Conservation (phyloP, 1,140 invertebrate genomes). For the Agraylea sexmaculata region DNA sequence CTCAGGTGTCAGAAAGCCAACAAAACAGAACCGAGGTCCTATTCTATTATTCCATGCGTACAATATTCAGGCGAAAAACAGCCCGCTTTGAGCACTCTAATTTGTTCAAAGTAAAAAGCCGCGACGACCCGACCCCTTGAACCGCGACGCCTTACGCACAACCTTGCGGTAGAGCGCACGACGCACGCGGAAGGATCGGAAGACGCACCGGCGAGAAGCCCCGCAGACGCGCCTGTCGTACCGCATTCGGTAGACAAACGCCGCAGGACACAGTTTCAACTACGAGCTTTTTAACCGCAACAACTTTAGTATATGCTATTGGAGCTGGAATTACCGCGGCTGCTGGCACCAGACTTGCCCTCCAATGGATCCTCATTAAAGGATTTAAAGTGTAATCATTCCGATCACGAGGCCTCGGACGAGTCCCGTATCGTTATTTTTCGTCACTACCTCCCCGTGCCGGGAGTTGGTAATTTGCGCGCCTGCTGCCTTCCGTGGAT, state of each 20-base stretch:
- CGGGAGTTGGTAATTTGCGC: slow-evolving; percentile 79
- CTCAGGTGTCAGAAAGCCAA: slow-evolving; percentile 56
- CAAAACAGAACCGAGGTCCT: slow-evolving; percentile 70
- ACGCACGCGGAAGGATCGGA: too few species aligned
- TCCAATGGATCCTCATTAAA: slow-evolving; percentile 80
- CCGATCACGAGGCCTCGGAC: slow-evolving; percentile 71
- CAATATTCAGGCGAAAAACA: slow-evolving; percentile 66
- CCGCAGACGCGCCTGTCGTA: slow-evolving; percentile 34
- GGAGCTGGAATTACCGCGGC: slow-evolving; percentile 85
- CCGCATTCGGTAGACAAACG: slow-evolving; percentile 44
- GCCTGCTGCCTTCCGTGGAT: slow-evolving; percentile 87
- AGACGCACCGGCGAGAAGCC: slow-evolving; percentile 33
- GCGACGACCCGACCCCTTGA: too few species aligned
- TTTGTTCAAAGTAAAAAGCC: too few species aligned
- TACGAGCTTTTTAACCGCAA: slow-evolving; percentile 70
- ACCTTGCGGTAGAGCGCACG: too few species aligned
- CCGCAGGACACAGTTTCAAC: slow-evolving; percentile 54
- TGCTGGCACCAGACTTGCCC: slow-evolving; percentile 87
- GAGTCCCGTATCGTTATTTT: slow-evolving; percentile 72
- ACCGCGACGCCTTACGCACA: too few species aligned
- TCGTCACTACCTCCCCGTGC: slow-evolving; percentile 71
- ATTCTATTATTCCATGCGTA: slow-evolving; percentile 73
- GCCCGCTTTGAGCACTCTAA: too few species aligned
- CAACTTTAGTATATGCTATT: slow-evolving; percentile 82
- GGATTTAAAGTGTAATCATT: slow-evolving; percentile 85